A percentile compares a stretch with the other conserved stretches of the same genome.
Evolutionary conservation across 2,797 vertebrate species (phyloP).

Genomic region (Ateles fusciceps): DNA sequence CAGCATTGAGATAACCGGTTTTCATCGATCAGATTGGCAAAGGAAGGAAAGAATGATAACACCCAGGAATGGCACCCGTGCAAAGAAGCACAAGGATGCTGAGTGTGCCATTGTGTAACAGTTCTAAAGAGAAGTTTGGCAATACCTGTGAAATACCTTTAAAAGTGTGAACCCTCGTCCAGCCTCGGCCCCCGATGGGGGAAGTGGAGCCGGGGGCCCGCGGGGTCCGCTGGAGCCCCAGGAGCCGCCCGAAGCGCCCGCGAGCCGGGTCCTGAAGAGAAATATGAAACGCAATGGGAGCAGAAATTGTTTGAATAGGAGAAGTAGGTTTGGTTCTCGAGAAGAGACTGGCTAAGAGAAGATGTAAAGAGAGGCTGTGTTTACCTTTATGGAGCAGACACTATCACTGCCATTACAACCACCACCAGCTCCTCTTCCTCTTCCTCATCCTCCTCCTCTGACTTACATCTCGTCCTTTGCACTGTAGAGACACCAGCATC

Average conservation of each 20-base stretch:
- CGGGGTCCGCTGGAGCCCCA: too few species aligned
- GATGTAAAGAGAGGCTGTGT: slow-evolving; percentile 92
- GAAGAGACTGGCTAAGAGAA: slow-evolving; percentile 95
- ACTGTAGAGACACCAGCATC: slow-evolving; percentile 91
- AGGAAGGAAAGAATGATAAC: neutral
- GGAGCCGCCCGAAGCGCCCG: too few species aligned
- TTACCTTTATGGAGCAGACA: slow-evolving; percentile 87
- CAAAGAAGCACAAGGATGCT: neutral
- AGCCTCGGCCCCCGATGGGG: too few species aligned
- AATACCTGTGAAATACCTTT: neutral
- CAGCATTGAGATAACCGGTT: neutral
- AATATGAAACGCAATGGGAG: slow-evolving; percentile 95
- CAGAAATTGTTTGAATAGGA: slow-evolving; percentile 90
- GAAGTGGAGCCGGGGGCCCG: too few species aligned
- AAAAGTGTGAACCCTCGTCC: neutral
- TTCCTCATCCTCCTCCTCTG: slow-evolving; percentile 81
- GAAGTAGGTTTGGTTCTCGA: slow-evolving; percentile 92
- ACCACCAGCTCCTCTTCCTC: slow-evolving; percentile 78
- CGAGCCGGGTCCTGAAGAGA: slow-evolving; percentile 82
- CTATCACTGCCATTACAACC: slow-evolving; percentile 57
- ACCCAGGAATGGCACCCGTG: neutral
- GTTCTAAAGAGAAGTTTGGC: slow-evolving; percentile 25
- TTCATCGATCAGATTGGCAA: slow-evolving; percentile 60
- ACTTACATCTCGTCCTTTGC: slow-evolving; percentile 93
- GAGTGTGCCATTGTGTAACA: neutral